Base-by-base conservation (phyloP, 1,140 invertebrate genomes). In the Marisa cornuarietis region DNA sequence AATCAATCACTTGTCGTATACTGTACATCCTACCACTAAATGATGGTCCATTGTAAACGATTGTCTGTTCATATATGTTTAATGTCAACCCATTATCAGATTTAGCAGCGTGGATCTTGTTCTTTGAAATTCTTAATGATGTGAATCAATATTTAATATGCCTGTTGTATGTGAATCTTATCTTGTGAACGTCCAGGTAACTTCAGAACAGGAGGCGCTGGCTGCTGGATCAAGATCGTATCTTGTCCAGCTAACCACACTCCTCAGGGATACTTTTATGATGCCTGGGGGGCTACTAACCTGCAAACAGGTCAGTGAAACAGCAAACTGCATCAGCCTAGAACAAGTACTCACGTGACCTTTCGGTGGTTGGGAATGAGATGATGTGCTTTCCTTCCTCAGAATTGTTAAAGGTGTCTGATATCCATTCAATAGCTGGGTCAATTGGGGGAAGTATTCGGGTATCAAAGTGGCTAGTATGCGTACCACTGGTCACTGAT, bases 211-310 rank as follows among this genome's bases (percentile, higher is more conserved):
- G 82, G 79, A 18, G 83, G 80, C 6, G 78, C 22, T 3, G 83
- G 83, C 24, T 84, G 83, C 79, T 84, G 82, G 82, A 84, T 84
- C 69, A 78, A 83, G 31, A 71, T 81, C n/a, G 61, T 71, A 11
- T 74, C 78, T 8, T 84, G 83, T 62, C 76, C 79, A 54, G 73
- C 24, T 7, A 52, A 83, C 54, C 62, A 58, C 18, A 62, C 31
- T 22, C 54, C 82, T 69, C 24, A 74, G 18, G 52, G 49, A 26
- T 77, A 78, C 58, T 84, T 84, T 65, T 84, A 79, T 77, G 83
- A 84, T 58, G 80, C 80, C 2, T 76, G 76, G 79, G 83, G 83
- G 18, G 80, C 75, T 2, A 42, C 78, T n/a, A 81, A 83, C 52
- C 31, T 65, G 0, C 62, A 22, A 14, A 76, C 79, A 72, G 82